Evolutionary conservation across 2,797 vertebrate species (phyloP).

Genomic region (Sebastes dallii): DNA sequence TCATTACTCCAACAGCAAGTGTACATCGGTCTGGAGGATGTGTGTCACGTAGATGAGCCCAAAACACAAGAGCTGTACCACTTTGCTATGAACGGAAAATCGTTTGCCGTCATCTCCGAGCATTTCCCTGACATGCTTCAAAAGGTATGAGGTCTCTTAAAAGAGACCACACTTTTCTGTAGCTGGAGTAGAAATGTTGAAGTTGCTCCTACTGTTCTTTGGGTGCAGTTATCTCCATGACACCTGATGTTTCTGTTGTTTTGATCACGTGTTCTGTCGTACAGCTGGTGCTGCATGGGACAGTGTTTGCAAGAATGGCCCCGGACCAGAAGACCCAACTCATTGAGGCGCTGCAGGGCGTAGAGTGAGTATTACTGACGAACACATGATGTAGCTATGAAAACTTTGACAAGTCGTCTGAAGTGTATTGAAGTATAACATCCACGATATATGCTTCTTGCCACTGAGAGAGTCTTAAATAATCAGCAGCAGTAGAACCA

Average conservation of each 20-base stretch:
- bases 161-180: background rate
- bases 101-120: conserved; percentile 92
- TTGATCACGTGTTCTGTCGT: conserved; percentile 1
- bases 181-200: background rate
- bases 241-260: background rate
- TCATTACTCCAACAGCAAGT: conserved; percentile 83
- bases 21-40: conserved; percentile 87
- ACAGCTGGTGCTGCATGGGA: conserved; percentile 93
- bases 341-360: conserved; percentile 93
- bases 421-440: background rate
- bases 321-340: conserved; percentile 98
- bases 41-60: conserved; percentile 82
- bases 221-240: no score
- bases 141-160: conserved; percentile 81
- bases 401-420: background rate
- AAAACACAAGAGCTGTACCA: conserved; percentile 85
- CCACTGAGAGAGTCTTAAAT: background rate
- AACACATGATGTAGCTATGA: background rate
- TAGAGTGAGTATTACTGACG: conserved; percentile 89
- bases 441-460: background rate
- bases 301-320: conserved; percentile 97
- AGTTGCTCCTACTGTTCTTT: background rate
- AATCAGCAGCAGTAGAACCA: background rate
- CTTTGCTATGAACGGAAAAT: conserved; percentile 98
- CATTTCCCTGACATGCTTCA: conserved; percentile 97